These are phyloP conservation scores for Heptranchias perlo DNA, from an alignment of 2,113 vertebrate genomes.

Conservation along the genomic window DNA sequence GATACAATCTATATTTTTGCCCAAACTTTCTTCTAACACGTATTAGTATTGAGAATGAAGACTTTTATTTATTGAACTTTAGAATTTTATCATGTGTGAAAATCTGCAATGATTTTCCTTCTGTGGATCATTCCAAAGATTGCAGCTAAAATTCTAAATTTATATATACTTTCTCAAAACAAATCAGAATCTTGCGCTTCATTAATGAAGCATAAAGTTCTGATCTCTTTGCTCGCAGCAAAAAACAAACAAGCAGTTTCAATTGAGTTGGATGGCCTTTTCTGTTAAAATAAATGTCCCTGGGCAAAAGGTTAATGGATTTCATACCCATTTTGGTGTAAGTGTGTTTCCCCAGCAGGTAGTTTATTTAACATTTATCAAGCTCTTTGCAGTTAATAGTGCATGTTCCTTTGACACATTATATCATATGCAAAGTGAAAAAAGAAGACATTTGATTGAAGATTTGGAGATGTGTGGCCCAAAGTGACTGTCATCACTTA, in stretches of 20 bases:
- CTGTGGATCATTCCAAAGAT: background rate
- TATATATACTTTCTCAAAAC: background rate
- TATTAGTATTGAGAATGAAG: background rate
- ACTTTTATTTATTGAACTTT: background rate
- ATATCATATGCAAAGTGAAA: background rate
- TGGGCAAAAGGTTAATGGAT: background rate
- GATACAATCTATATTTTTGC: background rate
- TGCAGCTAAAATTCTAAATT: background rate
- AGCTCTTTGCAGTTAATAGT: background rate
- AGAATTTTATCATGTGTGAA: background rate
- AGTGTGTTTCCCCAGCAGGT: background rate
- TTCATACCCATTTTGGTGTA: background rate
- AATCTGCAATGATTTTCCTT: background rate
- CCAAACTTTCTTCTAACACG: background rate
- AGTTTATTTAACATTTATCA: background rate
- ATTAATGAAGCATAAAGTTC: background rate
- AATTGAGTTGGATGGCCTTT: background rate
- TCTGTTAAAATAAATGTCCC: background rate
- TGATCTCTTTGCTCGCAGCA: background rate
- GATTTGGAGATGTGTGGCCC: background rate
- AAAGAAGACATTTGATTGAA: background rate
- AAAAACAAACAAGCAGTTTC: background rate
- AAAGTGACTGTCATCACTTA: background rate
- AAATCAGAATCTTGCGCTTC: background rate
- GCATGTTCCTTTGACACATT: background rate